phyloP scores from a whole-genome alignment of 2,888 invertebrate genomes.

The Rhingia rostrata region DNA sequence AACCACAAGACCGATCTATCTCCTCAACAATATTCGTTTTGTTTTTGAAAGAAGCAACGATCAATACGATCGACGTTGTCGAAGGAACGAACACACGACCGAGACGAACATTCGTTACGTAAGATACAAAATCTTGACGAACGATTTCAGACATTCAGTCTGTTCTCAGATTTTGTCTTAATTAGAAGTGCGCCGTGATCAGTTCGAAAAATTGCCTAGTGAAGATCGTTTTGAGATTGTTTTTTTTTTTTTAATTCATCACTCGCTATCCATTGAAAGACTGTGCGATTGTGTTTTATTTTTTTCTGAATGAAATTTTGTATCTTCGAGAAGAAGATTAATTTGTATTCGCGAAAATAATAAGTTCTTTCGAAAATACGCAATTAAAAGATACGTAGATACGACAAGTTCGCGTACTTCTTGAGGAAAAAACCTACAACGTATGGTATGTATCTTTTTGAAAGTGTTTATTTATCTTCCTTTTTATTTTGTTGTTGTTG shows the following conservation, averaged over 20 bases:
- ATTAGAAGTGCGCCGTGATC: slow-evolving; percentile 65
- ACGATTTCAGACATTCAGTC: slow-evolving; percentile 73
- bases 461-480: not conserved
- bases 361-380: slow-evolving; percentile 46
- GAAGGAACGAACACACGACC: slow-evolving; percentile 49
- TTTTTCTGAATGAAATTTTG: slow-evolving; percentile 61
- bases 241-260: not conserved
- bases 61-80: slow-evolving; percentile 65
- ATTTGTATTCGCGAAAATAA: slow-evolving; percentile 12
- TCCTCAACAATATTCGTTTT: slow-evolving; percentile 25
- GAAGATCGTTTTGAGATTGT: slow-evolving; percentile 2
- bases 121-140: slow-evolving; percentile 53
- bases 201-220: slow-evolving; percentile 2
- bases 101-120: slow-evolving; percentile 50
- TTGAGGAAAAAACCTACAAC: not conserved
- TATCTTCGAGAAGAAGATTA: slow-evolving; percentile 1
- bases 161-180: slow-evolving; percentile 71
- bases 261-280: not conserved
- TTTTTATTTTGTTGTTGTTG: slow-evolving; percentile 12
- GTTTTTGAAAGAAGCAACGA: slow-evolving; percentile 27
- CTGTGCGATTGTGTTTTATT: slow-evolving; percentile 18
- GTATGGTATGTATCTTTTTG: slow-evolving; percentile 49
- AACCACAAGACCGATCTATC: slow-evolving; percentile 31
- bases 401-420: slow-evolving; percentile 11
- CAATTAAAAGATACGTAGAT: slow-evolving; percentile 12